Evolutionary conservation across 1,140 invertebrate species (phyloP).

Genomic region (Probaryconus sp.): DNA sequence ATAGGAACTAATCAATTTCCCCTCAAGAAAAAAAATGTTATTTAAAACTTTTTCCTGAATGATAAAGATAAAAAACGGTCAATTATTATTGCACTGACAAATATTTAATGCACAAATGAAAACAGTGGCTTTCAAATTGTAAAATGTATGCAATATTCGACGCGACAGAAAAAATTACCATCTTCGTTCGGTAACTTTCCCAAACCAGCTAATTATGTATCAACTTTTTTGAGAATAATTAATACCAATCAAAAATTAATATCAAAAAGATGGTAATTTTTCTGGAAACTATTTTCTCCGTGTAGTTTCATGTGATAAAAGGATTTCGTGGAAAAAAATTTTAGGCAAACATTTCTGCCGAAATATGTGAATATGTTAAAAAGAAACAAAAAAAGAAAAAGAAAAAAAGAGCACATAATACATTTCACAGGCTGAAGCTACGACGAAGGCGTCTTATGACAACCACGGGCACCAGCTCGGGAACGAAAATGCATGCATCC

Average conservation of each 20-base stretch:
- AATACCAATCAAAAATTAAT: too few species aligned
- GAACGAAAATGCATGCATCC: slow-evolving; percentile 53
- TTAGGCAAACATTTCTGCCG: slow-evolving; percentile 25
- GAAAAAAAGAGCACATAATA: slow-evolving; percentile 11
- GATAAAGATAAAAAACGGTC: slow-evolving; percentile 44
- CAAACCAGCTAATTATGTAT: too few species aligned
- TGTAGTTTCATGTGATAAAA: too few species aligned
- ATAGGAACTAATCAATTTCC: slow-evolving; percentile 15
- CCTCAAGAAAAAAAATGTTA: slow-evolving; percentile 10
- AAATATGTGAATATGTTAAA: too few species aligned
- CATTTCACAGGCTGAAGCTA: slow-evolving; percentile 12
- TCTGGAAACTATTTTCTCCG: too few species aligned
- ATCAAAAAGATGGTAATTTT: too few species aligned
- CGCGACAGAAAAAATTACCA: not conserved
- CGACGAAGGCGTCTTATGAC: slow-evolving; percentile 12
- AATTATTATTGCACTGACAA: too few species aligned
- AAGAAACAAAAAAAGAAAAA: slow-evolving; percentile 2
- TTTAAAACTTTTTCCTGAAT: slow-evolving; percentile 15
- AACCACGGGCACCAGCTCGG: slow-evolving; percentile 22
- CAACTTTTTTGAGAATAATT: too few species aligned
- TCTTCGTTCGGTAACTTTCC: slow-evolving; percentile 2
- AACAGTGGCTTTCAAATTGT: not conserved
- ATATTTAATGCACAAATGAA: slow-evolving; percentile 1
- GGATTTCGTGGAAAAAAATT: not conserved
- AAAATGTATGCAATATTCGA: not conserved